These are phyloP conservation scores for Diuraphis noxia DNA, from an alignment of 1,140 invertebrate genomes.

Conservation along the genomic window DNA sequence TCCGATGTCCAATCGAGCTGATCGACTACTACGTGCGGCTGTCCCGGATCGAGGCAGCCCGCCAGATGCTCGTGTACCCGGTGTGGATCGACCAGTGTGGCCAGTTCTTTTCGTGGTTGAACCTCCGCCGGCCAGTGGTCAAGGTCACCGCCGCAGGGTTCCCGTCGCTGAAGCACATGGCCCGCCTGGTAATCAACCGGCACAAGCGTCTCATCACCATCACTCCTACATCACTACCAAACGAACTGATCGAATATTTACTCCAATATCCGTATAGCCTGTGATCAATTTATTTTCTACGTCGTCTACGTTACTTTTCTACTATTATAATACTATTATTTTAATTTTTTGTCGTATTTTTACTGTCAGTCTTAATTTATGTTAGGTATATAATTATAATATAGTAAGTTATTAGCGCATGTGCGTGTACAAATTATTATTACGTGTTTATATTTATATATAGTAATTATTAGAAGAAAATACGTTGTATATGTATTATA, in stretches of 20 bases:
- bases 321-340: not conserved
- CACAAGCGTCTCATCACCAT: slow-evolving; percentile 31
- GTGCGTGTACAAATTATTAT: not conserved
- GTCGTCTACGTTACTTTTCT: not conserved
- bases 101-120: slow-evolving; percentile 31
- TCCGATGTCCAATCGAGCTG: slow-evolving; percentile 42
- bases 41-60: slow-evolving; percentile 17
- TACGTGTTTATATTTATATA: not conserved
- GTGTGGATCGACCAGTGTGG: slow-evolving; percentile 33
- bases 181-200: slow-evolving; percentile 35
- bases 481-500: not conserved
- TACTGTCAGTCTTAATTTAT: not conserved
- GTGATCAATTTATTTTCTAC: slow-evolving; percentile 23
- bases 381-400: not conserved
- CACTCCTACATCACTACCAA: slow-evolving; percentile 37
- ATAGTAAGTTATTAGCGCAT: not conserved
- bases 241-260: slow-evolving; percentile 46
- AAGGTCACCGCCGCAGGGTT: not conserved
- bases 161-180: slow-evolving; percentile 42
- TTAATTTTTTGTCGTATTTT: not conserved
- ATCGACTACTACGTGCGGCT: slow-evolving; percentile 44
- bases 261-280: slow-evolving; percentile 45
- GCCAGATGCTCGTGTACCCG: slow-evolving; percentile 14
- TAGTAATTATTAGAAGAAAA: not conserved
- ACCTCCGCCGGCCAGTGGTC: slow-evolving; percentile 25